Evolutionary conservation across 2,888 invertebrate genomes (phyloP).

Genomic region (Sminthurides aquaticus): DNA sequence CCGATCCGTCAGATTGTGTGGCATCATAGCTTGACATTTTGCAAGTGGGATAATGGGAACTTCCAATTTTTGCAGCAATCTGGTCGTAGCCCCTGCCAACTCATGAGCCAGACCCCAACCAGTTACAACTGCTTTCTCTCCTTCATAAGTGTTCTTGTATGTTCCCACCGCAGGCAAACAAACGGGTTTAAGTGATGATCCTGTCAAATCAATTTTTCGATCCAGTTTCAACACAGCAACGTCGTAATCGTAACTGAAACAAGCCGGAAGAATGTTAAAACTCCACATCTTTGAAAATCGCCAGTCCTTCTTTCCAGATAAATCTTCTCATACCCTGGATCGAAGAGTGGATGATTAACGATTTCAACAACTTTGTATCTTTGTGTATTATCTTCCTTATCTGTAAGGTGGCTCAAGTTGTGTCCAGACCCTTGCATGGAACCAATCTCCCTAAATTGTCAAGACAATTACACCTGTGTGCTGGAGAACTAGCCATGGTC

Average conservation of each 20-base stretch:
- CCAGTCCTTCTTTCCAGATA: no score
- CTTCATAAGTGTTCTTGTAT: slow-evolving; percentile 11
- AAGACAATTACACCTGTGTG: no score
- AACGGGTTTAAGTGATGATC: slow-evolving; percentile 32
- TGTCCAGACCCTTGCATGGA: slow-evolving; percentile 25
- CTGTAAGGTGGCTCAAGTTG: slow-evolving; percentile 23
- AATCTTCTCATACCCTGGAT: slow-evolving; percentile 11
- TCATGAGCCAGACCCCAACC: slow-evolving; percentile 34
- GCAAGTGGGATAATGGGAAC: slow-evolving; percentile 26
- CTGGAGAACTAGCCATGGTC: no score
- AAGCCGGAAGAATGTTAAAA: not conserved
- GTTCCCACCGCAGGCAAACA: slow-evolving; percentile 28
- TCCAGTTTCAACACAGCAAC: slow-evolving; percentile 31
- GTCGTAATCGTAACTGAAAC: slow-evolving; percentile 34
- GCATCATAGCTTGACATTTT: slow-evolving; percentile 26
- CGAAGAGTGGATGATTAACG: slow-evolving; percentile 37
- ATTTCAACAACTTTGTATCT: slow-evolving; percentile 35
- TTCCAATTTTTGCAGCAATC: slow-evolving; percentile 33
- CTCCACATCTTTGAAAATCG: not conserved
- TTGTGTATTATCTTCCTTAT: slow-evolving; percentile 33
- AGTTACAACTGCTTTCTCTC: slow-evolving; percentile 19
- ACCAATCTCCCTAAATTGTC: slow-evolving; percentile 5
- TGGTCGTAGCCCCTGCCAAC: slow-evolving; percentile 35
- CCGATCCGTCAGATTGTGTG: slow-evolving; percentile 25
- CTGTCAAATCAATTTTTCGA: slow-evolving; percentile 29